A percentile compares a stretch with the other conserved stretches of the same genome.
These are phyloP conservation scores for Linyphia triangularis DNA, from an alignment of 2,888 invertebrate genomes.

Conservation along the genomic window DNA sequence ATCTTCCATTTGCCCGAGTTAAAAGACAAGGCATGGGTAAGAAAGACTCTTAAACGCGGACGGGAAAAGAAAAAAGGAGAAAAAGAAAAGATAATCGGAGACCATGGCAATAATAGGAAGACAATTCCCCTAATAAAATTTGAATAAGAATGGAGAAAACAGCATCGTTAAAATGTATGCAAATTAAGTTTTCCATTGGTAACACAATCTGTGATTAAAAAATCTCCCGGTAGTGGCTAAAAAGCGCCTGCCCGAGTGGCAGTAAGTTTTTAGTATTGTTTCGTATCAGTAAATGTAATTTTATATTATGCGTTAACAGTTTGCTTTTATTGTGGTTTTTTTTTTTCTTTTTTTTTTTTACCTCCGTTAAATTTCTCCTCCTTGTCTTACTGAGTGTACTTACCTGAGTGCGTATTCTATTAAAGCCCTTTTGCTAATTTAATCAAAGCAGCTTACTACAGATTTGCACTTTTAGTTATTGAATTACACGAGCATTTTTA, in stretches of 20 bases:
- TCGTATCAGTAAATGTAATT: constrained; percentile 75
- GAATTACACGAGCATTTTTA: constrained; percentile 72
- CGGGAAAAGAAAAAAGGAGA: constrained; percentile 6
- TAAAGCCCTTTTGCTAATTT: constrained; percentile 71
- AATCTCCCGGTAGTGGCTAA: constrained; percentile 51
- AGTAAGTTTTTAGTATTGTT: constrained; percentile 73
- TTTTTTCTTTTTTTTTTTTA: constrained; percentile 48
- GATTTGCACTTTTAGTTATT: constrained; percentile 74
- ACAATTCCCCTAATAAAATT: constrained; percentile 76
- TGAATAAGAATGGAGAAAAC: constrained; percentile 75
- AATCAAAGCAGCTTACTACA: constrained; percentile 72
- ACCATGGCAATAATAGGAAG: constrained; percentile 74
- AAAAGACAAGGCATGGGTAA: constrained; percentile 47
- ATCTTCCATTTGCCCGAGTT: constrained; percentile 46
- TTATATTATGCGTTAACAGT: constrained; percentile 75
- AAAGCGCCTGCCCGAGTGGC: constrained; percentile 61
- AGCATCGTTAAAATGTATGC: constrained; percentile 76
- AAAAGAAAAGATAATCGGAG: constrained; percentile 72
- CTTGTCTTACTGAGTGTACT: constrained; percentile 60
- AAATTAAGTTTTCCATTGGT: constrained; percentile 74
- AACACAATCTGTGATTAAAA: constrained; percentile 75
- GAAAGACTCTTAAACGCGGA: constrained; percentile 61
- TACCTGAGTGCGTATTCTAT: constrained; percentile 71
- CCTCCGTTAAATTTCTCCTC: constrained; percentile 7
- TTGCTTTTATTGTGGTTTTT: constrained; percentile 63